Base-by-base conservation (phyloP, 2,797 vertebrate species). In the Chelmon rostratus region DNA sequence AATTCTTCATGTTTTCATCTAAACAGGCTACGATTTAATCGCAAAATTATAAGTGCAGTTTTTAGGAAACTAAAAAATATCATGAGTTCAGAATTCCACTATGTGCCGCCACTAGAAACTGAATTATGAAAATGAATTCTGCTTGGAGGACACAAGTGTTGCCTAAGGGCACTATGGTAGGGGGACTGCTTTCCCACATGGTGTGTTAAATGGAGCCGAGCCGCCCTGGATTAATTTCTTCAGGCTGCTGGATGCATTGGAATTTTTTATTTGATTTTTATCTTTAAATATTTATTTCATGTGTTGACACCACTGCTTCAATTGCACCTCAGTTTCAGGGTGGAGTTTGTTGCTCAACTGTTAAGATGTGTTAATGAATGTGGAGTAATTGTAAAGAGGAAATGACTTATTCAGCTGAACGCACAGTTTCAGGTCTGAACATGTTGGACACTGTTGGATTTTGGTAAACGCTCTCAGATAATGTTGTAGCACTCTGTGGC, bases 161-260 rank as follows among this genome's bases (percentile, higher is more conserved):
- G 76, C 64, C 64, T 57, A 16, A 44, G 31, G 72, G 73, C 38
- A 33, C 71, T 72, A 31, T 1, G 4, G 69, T 71, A 54, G 25
- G 12, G 2, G 4, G 44, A 21, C 69, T 33, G 44, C 50, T 25
- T 31, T 25, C n/a, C 25, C 12, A 16, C 33, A 10, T 21, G 53
- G 11, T 18, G 31, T 16, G 59, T 66, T 40, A 38, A 68, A 52
- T 46, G 58, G n/a, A 77, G 42, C 31, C 9, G 1, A 33, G 33
- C 33, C 6, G 58, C 5, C 35, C 6, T 56, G 25, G 38, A 4
- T 35, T 3, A 6, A 5, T 44, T 15, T 31, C 31, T 38, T 71
- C 10, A 19, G n/a, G n/a, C 8, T 47, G 44, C 21, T 53, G 1
- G 12, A 18, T 63, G 18, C 5, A 1, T 63, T n/a, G 7, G 1